Conservation (phyloP, 2,888 invertebrate species). For the Drosophila helvetica region DNA sequence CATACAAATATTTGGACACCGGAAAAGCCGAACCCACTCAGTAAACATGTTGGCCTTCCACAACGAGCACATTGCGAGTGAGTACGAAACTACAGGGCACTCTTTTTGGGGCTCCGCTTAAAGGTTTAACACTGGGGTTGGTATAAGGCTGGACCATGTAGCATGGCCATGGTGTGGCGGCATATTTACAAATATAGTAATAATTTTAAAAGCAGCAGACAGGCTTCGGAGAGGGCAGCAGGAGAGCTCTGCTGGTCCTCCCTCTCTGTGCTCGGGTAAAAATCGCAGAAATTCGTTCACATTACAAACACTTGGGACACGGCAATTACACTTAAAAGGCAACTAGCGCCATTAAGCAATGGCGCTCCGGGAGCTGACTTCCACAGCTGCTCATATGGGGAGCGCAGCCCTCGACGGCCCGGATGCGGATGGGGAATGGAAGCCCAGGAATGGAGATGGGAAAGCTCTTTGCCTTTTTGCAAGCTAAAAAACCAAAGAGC, state of each 20-base stretch:
- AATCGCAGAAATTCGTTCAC: conserved; percentile 63
- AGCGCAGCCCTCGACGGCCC: conserved; percentile 4
- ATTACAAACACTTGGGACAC: conserved; percentile 75
- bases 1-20: conserved; percentile 16
- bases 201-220: conserved; percentile 76
- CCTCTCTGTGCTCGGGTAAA: conserved; percentile 19
- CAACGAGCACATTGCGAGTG: conserved; percentile 84
- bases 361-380: conserved; percentile 43
- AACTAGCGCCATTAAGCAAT: conserved; percentile 71
- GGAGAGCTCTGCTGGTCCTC: neutral
- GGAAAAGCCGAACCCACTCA: conserved; percentile 28
- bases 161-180: neutral
- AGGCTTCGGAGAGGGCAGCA: conserved; percentile 4
- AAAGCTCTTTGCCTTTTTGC: conserved; percentile 38
- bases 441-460: neutral
- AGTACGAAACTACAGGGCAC: conserved; percentile 62
- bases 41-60: conserved; percentile 84
- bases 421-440: conserved; percentile 13
- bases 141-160: neutral
- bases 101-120: conserved; percentile 1
- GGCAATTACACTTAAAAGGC: conserved; percentile 81
- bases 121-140: conserved; percentile 30
- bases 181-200: conserved; percentile 68
- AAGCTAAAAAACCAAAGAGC: conserved; percentile 53
- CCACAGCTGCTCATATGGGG: conserved; percentile 59